Evolutionary conservation across 2,797 vertebrate genomes (phyloP), one percentile per base, ranked within the genome.

Genomic region (Peromyscus eremicus): DNA sequence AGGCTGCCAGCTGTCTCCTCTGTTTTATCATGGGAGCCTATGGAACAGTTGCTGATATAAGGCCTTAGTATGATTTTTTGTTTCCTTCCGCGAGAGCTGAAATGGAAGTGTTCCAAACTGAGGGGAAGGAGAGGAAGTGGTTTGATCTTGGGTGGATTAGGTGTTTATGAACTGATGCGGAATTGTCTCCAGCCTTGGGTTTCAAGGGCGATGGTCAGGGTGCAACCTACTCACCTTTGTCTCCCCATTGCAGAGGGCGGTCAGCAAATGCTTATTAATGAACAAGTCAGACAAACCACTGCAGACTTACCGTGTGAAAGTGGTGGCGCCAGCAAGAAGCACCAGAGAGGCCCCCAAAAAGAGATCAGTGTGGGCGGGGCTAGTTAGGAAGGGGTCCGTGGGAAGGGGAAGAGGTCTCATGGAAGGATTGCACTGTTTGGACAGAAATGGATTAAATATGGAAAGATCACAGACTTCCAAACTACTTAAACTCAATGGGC

Each of bases 221-320:
- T 17, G 2, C 60, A 43, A 83, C 83, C 82, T 71, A 71, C 14
- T 93, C 19, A 80, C 75, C 27, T 86, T n/a, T 92, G 80, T 89
- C 34, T 82, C 52, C 37, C 52, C 14, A 40, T 7, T 87, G 68
- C 37, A 32, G 37, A 66, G n/a, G 3, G 73, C 66, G 49, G 76
- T 85, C 49, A 76, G 29, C 57, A 80, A 94, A 64, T 76, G 49
- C 27, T 87, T 93, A 75, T 81, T 64, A 85, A 93, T 80, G 91
- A 91, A 40, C 87, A 84, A 46, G 5, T 52, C 32, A 92, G 64
- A 32, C 16, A 93, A 86, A 94, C 76, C 21, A 75, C 34, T 82
- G 37, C 43, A 95, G 68, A 66, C 29, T 32, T 68, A 29, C 34
- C 11, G 12, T 55, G 14, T 88, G 21, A 80, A 87, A 75, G 40